These are phyloP conservation scores for Casuarius casuarius DNA, from an alignment of 2,113 vertebrate genomes.

Conservation along the genomic window DNA sequence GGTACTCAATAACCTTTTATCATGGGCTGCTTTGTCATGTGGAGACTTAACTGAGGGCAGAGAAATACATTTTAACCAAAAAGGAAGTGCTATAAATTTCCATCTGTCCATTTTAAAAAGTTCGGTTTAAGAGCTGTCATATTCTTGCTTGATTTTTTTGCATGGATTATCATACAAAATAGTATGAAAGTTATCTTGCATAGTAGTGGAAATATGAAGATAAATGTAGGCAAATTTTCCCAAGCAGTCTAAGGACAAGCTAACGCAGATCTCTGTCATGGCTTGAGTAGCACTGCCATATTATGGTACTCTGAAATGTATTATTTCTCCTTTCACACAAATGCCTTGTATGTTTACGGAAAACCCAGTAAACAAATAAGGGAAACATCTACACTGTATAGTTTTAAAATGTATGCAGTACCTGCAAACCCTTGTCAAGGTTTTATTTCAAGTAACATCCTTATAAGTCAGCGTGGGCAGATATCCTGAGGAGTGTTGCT, in stretches of 20 bases:
- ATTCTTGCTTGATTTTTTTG: neutral
- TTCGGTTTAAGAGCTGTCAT: neutral
- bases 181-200: neutral
- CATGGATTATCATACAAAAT: neutral
- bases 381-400: neutral
- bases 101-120: neutral
- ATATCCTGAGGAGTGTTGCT: neutral
- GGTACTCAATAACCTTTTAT: conserved; percentile 60
- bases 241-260: neutral
- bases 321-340: neutral
- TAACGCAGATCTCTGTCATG: neutral
- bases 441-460: neutral
- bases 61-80: conserved; percentile 1
- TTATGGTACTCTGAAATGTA: neutral
- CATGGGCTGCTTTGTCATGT: conserved; percentile 56
- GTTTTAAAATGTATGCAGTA: neutral
- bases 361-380: neutral
- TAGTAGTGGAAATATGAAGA: neutral
- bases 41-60: conserved; percentile 34
- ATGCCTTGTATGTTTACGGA: neutral
- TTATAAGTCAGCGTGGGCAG: neutral
- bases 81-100: neutral
- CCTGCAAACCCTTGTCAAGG: neutral
- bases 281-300: neutral
- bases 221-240: neutral